A percentile compares a stretch with the other conserved stretches of the same genome.
These are phyloP conservation scores for Conus canariensis DNA, from an alignment of 2,888 invertebrate genomes.

Conservation along the genomic window DNA sequence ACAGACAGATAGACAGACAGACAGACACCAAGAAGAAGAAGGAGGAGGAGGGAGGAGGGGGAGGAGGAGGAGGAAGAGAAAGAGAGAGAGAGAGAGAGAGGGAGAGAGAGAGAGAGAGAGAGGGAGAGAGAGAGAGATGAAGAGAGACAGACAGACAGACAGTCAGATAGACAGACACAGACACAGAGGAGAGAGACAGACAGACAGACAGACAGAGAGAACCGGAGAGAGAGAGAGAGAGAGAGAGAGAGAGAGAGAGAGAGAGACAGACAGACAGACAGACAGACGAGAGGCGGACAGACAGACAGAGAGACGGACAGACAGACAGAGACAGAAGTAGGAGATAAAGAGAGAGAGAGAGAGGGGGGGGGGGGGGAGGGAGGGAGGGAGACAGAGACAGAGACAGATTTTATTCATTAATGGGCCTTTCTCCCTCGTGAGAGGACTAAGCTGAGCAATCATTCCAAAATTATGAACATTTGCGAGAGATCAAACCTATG, in stretches of 20 bases:
- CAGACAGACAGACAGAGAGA: not conserved
- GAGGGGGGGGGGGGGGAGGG: not conserved
- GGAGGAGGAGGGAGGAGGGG: not conserved
- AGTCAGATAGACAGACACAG: not conserved
- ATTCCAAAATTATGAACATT: no score
- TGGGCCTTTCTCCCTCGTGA: no score
- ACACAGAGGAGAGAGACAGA: not conserved
- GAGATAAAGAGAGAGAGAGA: not conserved
- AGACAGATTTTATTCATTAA: no score
- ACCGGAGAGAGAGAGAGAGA: not conserved
- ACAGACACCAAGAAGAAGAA: no score
- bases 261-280: not conserved
- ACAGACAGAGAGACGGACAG: not conserved
- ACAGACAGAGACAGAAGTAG: not conserved
- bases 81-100: not conserved
- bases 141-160: not conserved
- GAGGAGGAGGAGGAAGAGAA: not conserved
- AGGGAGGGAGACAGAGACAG: no score
- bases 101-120: not conserved
- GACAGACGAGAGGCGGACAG: not conserved
- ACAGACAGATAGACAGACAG: no score
- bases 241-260: not conserved
- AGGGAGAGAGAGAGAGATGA: not conserved
- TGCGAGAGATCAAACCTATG: no score
- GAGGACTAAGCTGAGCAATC: no score